Conservation (phyloP, 2,888 invertebrate species). For the Molorchus minor region DNA sequence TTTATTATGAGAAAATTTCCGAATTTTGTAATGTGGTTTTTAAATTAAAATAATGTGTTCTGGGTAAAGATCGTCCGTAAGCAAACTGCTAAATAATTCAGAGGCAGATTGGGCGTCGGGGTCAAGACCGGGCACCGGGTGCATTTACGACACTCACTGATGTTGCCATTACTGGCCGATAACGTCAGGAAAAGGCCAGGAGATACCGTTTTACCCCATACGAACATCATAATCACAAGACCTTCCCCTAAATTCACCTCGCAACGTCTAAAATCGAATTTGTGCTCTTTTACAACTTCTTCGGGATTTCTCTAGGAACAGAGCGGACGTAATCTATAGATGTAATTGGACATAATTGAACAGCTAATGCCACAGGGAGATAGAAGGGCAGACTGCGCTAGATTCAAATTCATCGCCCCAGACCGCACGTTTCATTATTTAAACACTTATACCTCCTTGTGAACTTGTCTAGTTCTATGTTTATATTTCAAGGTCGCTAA, state of each 20-base stretch:
- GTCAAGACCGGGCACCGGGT: conserved; percentile 47
- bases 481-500: not conserved
- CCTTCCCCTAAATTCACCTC: conserved; percentile 47
- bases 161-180: conserved; percentile 59
- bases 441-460: not conserved
- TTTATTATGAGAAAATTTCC: not conserved
- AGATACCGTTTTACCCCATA: conserved; percentile 39
- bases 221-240: conserved; percentile 51
- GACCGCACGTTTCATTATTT: not conserved
- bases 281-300: conserved; percentile 54
- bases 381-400: not conserved
- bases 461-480: not conserved
- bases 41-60: not conserved
- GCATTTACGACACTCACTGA: conserved; percentile 58
- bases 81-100: conserved; percentile 60
- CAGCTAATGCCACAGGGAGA: conserved; percentile 45
- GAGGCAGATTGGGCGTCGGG: conserved; percentile 51
- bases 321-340: conserved; percentile 47
- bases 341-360: conserved; percentile 54
- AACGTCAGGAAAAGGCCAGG: conserved; percentile 53
- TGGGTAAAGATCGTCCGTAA: not conserved
- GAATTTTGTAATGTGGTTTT: no score
- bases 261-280: conserved; percentile 46
- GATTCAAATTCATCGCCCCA: not conserved
- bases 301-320: conserved; percentile 50